phyloP scores from a whole-genome alignment of 2,113 vertebrate species.

The Ranitomeya imitator region DNA sequence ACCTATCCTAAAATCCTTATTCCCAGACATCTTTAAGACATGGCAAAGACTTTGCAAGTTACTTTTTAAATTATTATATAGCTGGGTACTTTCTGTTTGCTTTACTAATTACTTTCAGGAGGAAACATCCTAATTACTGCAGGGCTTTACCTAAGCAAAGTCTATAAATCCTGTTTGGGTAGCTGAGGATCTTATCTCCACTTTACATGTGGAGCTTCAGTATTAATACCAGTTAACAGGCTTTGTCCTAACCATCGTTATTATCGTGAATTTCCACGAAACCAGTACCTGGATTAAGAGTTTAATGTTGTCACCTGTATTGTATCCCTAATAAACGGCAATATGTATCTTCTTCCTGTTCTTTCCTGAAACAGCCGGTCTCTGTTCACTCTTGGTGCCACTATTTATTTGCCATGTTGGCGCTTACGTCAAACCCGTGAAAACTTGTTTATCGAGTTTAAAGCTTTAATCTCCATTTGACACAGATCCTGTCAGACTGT shows the following conservation, averaged over 20 bases:
- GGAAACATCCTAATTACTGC: background rate
- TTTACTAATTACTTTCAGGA: background rate
- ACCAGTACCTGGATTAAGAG: background rate
- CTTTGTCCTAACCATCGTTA: background rate
- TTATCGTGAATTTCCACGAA: conserved; percentile 17
- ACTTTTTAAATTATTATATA: background rate
- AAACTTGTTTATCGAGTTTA: conserved; percentile 36
- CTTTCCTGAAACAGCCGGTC: background rate
- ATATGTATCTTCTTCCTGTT: conserved; percentile 28
- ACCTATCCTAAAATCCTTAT: too few species aligned
- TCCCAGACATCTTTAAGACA: background rate
- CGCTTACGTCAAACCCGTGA: background rate
- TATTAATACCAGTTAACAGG: background rate
- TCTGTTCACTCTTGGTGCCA: background rate
- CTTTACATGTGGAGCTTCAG: background rate
- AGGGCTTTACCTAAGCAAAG: background rate
- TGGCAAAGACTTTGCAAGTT: background rate
- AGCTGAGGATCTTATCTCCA: background rate
- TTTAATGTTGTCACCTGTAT: background rate
- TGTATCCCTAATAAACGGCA: conserved; percentile 1
- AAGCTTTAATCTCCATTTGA: conserved; percentile 20
- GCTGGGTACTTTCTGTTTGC: background rate
- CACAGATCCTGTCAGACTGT: background rate
- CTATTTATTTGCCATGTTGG: conserved; percentile 14
- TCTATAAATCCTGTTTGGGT: background rate